Percentiles rank a stretch among this genome's conserved stretches.
These are phyloP conservation scores for Celastrina argiolus DNA, from an alignment of 2,888 invertebrate species.

Conservation along the genomic window DNA sequence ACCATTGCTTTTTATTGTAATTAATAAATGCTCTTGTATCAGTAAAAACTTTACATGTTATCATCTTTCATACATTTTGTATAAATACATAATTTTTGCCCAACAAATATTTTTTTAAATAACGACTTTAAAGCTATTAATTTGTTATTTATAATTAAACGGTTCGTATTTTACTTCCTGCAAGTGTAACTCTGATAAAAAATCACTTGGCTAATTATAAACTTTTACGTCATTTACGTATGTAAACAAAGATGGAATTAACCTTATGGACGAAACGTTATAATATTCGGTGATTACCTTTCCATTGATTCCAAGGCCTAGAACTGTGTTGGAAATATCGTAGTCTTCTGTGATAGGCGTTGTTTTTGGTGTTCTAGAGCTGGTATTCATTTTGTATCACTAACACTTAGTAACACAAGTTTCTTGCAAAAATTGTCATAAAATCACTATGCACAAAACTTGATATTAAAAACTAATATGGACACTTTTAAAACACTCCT, in stretches of 20 bases:
- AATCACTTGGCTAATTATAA: conserved; percentile 36
- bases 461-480: not conserved
- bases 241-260: conserved; percentile 41
- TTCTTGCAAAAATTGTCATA: conserved; percentile 29
- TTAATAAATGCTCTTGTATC: no score
- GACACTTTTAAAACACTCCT: not conserved
- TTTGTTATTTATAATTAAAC: not conserved
- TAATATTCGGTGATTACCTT: conserved; percentile 76
- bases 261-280: conserved; percentile 12
- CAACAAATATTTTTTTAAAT: not conserved
- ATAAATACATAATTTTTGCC: not conserved
- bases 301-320: conserved; percentile 98
- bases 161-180: not conserved
- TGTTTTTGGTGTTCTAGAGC: conserved; percentile 81
- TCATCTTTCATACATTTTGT: no score
- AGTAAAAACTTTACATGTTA: no score
- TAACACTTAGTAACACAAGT: conserved; percentile 23
- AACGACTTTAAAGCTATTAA: not conserved
- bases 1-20: no score
- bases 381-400: conserved; percentile 53
- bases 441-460: conserved; percentile 17
- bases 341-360: conserved; percentile 93
- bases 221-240: conserved; percentile 42
- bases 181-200: conserved; percentile 21
- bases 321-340: conserved; percentile 92